Evolutionary conservation across 2,113 vertebrate genomes (phyloP).

Genomic region (Brachyistius frenatus): DNA sequence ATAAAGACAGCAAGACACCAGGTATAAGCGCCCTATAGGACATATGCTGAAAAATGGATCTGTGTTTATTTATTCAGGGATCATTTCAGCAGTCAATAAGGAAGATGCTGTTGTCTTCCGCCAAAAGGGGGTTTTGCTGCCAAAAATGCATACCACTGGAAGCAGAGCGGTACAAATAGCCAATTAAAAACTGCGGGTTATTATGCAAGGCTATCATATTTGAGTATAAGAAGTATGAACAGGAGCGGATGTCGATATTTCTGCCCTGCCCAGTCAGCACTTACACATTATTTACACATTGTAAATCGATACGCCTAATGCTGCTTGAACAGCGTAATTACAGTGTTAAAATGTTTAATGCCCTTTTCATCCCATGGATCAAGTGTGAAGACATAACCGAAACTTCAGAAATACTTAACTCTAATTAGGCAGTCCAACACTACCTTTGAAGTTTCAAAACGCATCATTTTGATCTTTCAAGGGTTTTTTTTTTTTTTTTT

Average conservation of each 20-base stretch:
- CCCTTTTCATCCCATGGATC: conserved; percentile 48
- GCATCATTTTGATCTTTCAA: background rate
- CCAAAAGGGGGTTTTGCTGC: conserved; percentile 32
- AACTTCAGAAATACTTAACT: conserved; percentile 38
- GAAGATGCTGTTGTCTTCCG: conserved; percentile 27
- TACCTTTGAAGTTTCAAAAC: background rate
- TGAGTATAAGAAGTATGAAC: conserved; percentile 45
- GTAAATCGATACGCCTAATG: conserved; percentile 77
- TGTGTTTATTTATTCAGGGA: conserved; percentile 33
- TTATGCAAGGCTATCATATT: conserved; percentile 61
- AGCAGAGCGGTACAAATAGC: conserved; percentile 48
- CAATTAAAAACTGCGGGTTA: conserved; percentile 63
- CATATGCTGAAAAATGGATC: conserved; percentile 45
- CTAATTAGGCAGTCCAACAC: conserved; percentile 9
- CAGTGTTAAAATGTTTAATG: conserved; percentile 73
- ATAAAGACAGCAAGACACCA: conserved; percentile 42
- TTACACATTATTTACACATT: conserved; percentile 71
- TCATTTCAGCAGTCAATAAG: conserved; percentile 24
- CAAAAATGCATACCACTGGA: conserved; percentile 46
- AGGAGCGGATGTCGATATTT: conserved; percentile 69
- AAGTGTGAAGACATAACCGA: conserved; percentile 40
- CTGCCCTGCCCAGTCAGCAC: conserved; percentile 65
- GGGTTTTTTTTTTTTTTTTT: background rate
- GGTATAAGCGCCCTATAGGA: conserved; percentile 29
- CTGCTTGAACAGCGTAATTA: conserved; percentile 74